Conservation (phyloP, 2,797 vertebrate species). For the Epinephelus malabaricus region DNA sequence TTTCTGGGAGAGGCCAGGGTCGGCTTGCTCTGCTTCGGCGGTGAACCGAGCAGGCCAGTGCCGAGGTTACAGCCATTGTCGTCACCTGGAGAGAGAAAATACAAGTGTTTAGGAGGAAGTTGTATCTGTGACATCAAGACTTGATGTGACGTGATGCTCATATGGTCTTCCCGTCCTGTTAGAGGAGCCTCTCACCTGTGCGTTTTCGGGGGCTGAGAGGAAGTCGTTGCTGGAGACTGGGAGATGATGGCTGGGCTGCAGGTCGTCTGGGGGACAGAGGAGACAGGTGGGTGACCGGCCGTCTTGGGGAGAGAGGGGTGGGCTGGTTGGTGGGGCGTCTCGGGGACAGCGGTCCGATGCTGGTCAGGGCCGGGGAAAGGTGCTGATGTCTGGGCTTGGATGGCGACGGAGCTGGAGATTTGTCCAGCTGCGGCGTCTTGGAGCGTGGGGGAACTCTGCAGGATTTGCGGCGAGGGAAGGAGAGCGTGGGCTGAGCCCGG, state of each 20-base stretch:
- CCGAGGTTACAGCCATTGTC: conserved; percentile 93
- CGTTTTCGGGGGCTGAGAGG: conserved; percentile 95
- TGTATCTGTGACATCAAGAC: not conserved
- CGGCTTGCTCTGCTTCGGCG: conserved; percentile 88
- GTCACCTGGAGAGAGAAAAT: conserved; percentile 83
- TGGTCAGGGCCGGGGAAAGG: fast-evolving
- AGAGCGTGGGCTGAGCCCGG: conserved; percentile 86
- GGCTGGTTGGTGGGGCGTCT: fast-evolving
- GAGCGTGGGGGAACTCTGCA: conserved; percentile 43
- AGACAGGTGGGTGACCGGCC: fast-evolving
- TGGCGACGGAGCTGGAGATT: not conserved
- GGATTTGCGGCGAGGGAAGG: conserved; percentile 89
- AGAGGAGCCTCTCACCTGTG: conserved; percentile 66
- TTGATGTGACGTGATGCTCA: no score
- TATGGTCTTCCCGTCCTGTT: no score
- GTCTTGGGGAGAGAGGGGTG: not conserved
- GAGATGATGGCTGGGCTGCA: not conserved
- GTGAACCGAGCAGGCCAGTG: conserved; percentile 83
- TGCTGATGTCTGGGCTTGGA: not conserved
- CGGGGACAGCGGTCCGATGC: not conserved
- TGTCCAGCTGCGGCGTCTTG: not conserved
- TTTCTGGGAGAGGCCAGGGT: conserved; percentile 80
- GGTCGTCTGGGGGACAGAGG: conserved; percentile 38
- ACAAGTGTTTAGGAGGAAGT: not conserved
- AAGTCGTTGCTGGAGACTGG: conserved; percentile 56